Percentiles rank a stretch among this genome's conserved stretches.
phyloP scores from a whole-genome alignment of 2,888 invertebrate genomes.

The Yponomeuta sedellus region DNA sequence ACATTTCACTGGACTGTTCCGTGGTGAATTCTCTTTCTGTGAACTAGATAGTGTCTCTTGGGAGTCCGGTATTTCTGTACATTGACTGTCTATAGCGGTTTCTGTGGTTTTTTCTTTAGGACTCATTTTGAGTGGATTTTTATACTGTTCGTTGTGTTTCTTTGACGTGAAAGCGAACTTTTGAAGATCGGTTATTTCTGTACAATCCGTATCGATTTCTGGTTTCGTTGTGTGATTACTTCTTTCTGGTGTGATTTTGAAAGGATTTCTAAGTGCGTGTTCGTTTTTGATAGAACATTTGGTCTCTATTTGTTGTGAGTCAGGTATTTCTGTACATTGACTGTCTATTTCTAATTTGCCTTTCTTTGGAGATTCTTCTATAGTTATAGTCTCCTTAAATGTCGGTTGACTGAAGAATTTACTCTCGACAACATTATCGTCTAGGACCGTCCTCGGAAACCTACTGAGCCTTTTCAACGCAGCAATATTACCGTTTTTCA shows the following conservation, averaged over 20 bases:
- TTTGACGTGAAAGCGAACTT: background rate
- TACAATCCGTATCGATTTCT: background rate
- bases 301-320: constrained; percentile 25
- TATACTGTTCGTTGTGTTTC: background rate
- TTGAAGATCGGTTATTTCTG: background rate
- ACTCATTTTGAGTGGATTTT: background rate
- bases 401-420: constrained; percentile 67
- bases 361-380: constrained; percentile 29
- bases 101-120: background rate
- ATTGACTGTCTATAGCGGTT: constrained; percentile 28
- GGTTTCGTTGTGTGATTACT: background rate
- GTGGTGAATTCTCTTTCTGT: constrained; percentile 53
- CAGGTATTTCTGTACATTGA: constrained; percentile 29
- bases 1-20: constrained; percentile 38
- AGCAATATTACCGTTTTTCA: constrained; percentile 44
- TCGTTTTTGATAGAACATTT: background rate
- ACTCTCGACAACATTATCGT: constrained; percentile 72
- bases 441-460: constrained; percentile 66
- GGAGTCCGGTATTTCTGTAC: constrained; percentile 30
- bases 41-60: constrained; percentile 30
- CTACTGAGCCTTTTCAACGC: constrained; percentile 65
- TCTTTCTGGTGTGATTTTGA: background rate
- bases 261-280: background rate
- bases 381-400: background rate
- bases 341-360: constrained; percentile 29